Evolutionary conservation across 2,113 vertebrate genomes (phyloP).

Genomic region (Labeo catla): DNA sequence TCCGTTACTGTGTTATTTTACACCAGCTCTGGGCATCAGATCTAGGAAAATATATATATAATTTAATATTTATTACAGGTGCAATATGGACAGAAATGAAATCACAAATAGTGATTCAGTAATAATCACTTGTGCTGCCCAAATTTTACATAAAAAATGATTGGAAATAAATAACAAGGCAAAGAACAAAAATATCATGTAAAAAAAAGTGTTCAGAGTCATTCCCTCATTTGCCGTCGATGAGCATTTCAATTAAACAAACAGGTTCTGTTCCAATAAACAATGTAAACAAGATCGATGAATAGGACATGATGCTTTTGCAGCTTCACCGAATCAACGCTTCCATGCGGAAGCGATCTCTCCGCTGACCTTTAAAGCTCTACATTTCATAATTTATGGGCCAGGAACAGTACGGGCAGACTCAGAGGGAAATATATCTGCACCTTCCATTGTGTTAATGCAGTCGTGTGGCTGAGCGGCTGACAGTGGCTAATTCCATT

Average conservation of each 20-base stretch:
- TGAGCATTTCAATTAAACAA: slow-evolving; percentile 52
- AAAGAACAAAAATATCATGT: neutral
- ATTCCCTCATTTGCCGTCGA: neutral
- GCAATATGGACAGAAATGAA: neutral
- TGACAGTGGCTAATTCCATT: slow-evolving; percentile 79
- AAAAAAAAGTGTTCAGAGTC: neutral
- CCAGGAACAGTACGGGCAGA: slow-evolving; percentile 69
- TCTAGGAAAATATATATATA: too few species aligned
- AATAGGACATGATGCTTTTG: slow-evolving; percentile 32
- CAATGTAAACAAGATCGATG: slow-evolving; percentile 53
- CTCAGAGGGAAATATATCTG: slow-evolving; percentile 78
- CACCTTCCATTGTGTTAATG: slow-evolving; percentile 80
- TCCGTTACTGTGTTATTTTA: neutral
- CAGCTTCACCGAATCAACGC: slow-evolving; percentile 36
- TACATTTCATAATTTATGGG: slow-evolving; percentile 71
- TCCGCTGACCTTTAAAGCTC: slow-evolving; percentile 67
- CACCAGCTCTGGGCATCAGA: neutral
- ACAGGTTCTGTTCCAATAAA: slow-evolving; percentile 52
- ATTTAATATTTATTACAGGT: too few species aligned
- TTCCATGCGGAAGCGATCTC: slow-evolving; percentile 45
- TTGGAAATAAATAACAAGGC: neutral
- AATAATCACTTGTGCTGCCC: neutral
- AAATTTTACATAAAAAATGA: neutral
- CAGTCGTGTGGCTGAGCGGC: slow-evolving; percentile 54
- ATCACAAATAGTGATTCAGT: neutral